phyloP scores from a whole-genome alignment of 2,888 invertebrate genomes.

The Antheraea assamensis region DNA sequence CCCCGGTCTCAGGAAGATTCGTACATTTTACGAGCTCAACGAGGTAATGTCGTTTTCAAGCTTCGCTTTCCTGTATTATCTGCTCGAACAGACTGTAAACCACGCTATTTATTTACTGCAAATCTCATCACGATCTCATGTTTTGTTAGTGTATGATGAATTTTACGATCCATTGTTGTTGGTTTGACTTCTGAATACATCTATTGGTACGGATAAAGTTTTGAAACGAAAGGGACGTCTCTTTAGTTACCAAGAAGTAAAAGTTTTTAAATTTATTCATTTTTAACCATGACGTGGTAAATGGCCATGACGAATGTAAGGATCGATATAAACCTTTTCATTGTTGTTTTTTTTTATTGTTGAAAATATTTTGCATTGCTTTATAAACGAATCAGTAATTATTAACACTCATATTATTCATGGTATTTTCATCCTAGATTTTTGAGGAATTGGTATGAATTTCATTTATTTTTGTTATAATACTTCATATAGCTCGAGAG shows the following conservation, averaged over 20 bases:
- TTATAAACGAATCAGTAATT: too few relatives aligned
- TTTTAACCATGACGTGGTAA: too few relatives aligned
- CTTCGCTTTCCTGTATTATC: conserved; percentile 57
- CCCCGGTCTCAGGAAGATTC: conserved; percentile 37
- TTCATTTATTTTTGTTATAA: too few relatives aligned
- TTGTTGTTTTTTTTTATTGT: too few relatives aligned
- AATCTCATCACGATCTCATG: conserved; percentile 41
- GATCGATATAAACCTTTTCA: too few relatives aligned
- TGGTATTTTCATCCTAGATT: too few relatives aligned
- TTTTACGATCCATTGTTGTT: not conserved
- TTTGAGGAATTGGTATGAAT: too few relatives aligned
- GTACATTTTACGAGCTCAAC: conserved; percentile 53
- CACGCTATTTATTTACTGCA: conserved; percentile 37
- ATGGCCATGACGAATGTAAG: too few relatives aligned
- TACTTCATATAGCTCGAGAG: too few relatives aligned
- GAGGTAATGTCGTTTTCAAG: conserved; percentile 52
- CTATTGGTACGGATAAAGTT: not conserved
- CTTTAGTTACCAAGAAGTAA: not conserved
- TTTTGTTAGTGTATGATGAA: not conserved
- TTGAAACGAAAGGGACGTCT: not conserved
- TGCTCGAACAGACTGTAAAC: conserved; percentile 53
- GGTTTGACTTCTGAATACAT: not conserved
- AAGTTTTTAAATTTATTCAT: not conserved
- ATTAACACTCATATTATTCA: too few relatives aligned
- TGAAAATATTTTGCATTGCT: too few relatives aligned